Base-by-base conservation (phyloP, 2,113 vertebrate genomes). In the Rhinolophus sinicus region DNA sequence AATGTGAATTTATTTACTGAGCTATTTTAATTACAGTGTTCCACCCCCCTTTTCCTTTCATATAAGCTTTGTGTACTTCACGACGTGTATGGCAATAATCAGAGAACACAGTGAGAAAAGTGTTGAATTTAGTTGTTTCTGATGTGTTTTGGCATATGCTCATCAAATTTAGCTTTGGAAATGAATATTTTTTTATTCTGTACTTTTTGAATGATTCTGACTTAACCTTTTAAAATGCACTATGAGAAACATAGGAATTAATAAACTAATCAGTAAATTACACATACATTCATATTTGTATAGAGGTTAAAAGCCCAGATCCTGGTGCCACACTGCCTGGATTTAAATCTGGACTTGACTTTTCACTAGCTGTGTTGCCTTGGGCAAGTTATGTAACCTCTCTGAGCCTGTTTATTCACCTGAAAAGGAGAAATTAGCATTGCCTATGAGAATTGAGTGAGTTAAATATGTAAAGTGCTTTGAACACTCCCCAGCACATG, bases 41-140 rank as follows among this genome's bases (percentile, higher is more conserved):
- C 98, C 96, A 38, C 97, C 98, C 96, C 38, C 97, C 56, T 19
- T 98, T 98, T 98, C 95, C 18, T 98, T 95, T 97, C 97, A 98
- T 98, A 98, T 97, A 98, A 99, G 98, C 97, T 97, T 97, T 94
- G 73, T 88, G 88, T 99, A 98, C 96, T 97, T 99, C 95, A 98
- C 93, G 95, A 98, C 97, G 88, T 95, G 88, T 98, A 95, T 96
- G 97, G 97, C 98, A 98, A 96, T 98, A 98, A 92, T 98, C 98
- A 97, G 96, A 98, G 95, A 14, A 18, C 80, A 91, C 93, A 72
- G 47, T 22, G 75, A 94, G 30, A 70, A 24, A 12, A 4, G 72
- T 77, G 40, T 58, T 96, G 82, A 95, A 97, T 96, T 97, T 92
- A 84, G 96, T 97, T 98, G 96, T 85, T 96, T 98, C 64, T 95